Percentiles rank a stretch among this genome's conserved stretches.
phyloP scores from a whole-genome alignment of 1,140 invertebrate species.

The Proctacanthus coquilletti region DNA sequence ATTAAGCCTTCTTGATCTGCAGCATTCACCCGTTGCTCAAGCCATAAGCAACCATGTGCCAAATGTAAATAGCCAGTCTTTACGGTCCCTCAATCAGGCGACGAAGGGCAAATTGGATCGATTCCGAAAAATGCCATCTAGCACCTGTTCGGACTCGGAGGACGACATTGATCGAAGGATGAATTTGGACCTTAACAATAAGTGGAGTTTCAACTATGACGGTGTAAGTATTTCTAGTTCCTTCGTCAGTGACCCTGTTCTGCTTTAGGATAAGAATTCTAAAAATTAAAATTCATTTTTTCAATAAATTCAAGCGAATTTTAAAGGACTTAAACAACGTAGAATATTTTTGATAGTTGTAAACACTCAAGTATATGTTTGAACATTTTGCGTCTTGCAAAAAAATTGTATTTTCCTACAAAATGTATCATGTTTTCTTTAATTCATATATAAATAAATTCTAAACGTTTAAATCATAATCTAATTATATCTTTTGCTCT shows the following conservation, averaged over 20 bases:
- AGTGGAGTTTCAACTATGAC: conserved; percentile 27
- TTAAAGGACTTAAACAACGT: no score
- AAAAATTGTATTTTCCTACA: background rate
- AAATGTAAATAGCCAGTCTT: no score
- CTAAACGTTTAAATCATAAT: no score
- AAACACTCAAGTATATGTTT: background rate
- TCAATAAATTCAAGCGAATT: no score
- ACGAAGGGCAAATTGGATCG: conserved; percentile 26
- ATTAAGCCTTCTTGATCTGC: conserved; percentile 24
- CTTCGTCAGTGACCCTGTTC: no score
- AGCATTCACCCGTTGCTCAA: conserved; percentile 19
- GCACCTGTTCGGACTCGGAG: conserved; percentile 28
- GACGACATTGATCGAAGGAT: conserved; percentile 26
- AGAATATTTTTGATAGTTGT: no score
- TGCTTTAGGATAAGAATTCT: no score
- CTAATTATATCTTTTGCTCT: no score
- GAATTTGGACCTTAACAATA: conserved; percentile 20
- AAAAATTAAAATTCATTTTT: no score
- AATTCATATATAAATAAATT: no score
- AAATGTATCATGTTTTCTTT: no score
- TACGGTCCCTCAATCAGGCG: conserved; percentile 13
- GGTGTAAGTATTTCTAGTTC: conserved; percentile 17
- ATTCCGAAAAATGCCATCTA: conserved; percentile 28
- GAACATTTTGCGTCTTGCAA: background rate
- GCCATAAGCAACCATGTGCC: no score